phyloP scores from a whole-genome alignment of 2,113 vertebrate genomes.

The Perognathus longimembris region DNA sequence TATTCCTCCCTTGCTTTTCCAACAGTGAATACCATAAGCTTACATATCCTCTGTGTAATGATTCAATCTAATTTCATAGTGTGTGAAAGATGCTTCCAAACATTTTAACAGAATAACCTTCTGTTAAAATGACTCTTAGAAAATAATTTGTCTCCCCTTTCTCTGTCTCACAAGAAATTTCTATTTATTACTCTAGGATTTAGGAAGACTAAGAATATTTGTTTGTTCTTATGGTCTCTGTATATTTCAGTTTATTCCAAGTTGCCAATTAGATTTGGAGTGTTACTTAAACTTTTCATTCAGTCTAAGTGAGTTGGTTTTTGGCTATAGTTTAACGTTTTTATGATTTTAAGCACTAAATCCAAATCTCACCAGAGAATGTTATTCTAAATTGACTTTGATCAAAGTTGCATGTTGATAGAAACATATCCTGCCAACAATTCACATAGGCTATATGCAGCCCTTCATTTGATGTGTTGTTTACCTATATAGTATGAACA shows the following conservation, averaged over 20 bases:
- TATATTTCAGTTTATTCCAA: constrained; percentile 13
- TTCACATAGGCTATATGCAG: not conserved
- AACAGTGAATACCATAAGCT: not conserved
- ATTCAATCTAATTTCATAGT: not conserved
- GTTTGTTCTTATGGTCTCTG: not conserved
- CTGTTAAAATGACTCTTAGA: not conserved
- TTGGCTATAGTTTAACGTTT: not conserved
- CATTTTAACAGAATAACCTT: not conserved
- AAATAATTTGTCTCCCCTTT: not conserved
- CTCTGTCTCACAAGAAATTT: not conserved
- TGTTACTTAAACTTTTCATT: constrained; percentile 6
- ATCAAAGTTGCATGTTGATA: not conserved
- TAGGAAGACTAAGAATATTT: not conserved
- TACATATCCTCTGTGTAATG: not conserved
- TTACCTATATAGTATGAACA: not conserved
- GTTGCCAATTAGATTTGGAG: not conserved
- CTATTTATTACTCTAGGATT: not conserved
- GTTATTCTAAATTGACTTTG: not conserved
- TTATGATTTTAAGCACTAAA: constrained; percentile 28
- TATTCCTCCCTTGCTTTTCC: not conserved
- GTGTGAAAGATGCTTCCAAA: not conserved
- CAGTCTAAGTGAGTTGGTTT: not conserved
- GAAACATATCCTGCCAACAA: not conserved
- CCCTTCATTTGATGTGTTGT: not conserved
- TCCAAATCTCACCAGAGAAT: constrained; percentile 25